Evolutionary conservation across 2,797 vertebrate species (phyloP).

Genomic region (Selene dorsalis): DNA sequence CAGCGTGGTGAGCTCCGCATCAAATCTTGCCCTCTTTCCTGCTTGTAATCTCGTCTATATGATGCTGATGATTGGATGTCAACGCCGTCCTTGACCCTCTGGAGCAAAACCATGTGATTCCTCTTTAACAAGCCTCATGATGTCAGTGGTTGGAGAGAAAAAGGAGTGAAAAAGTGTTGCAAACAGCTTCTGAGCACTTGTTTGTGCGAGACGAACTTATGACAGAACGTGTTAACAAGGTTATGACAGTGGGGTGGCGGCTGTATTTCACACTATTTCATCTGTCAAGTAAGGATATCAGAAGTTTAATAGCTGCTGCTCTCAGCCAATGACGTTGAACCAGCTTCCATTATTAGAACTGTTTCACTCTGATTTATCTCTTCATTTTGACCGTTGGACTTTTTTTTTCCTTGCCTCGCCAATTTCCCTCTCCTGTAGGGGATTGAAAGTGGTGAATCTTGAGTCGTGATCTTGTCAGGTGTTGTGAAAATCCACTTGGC

Average conservation of each 20-base stretch:
- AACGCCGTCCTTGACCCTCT: constrained; percentile 68
- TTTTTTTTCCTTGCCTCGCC: constrained; percentile 46
- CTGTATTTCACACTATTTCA: constrained; percentile 74
- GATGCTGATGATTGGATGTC: constrained; percentile 65
- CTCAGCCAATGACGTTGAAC: constrained; percentile 75
- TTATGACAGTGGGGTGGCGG: constrained; percentile 41
- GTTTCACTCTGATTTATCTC: constrained; percentile 82
- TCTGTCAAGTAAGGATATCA: constrained; percentile 74
- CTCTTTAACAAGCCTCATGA: constrained; percentile 61
- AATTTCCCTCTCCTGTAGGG: constrained; percentile 68
- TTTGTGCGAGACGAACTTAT: constrained; percentile 64
- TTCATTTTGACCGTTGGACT: constrained; percentile 72
- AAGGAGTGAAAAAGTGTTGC: constrained; percentile 8
- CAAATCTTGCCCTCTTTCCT: constrained; percentile 38
- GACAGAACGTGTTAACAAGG: constrained; percentile 68
- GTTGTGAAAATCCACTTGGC: constrained; percentile 76
- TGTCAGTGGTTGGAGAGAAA: constrained; percentile 43
- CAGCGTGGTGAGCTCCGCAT: constrained; percentile 14
- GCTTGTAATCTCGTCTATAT: constrained; percentile 54
- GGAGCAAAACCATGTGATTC: constrained; percentile 12
- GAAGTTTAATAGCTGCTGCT: constrained; percentile 73
- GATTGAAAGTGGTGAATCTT: constrained; percentile 74
- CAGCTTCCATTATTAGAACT: constrained; percentile 78
- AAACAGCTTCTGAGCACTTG: constrained; percentile 46
- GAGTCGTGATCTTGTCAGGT: constrained; percentile 76